Base-by-base conservation (phyloP, 1,140 invertebrate species). In the Planococcus citri region DNA sequence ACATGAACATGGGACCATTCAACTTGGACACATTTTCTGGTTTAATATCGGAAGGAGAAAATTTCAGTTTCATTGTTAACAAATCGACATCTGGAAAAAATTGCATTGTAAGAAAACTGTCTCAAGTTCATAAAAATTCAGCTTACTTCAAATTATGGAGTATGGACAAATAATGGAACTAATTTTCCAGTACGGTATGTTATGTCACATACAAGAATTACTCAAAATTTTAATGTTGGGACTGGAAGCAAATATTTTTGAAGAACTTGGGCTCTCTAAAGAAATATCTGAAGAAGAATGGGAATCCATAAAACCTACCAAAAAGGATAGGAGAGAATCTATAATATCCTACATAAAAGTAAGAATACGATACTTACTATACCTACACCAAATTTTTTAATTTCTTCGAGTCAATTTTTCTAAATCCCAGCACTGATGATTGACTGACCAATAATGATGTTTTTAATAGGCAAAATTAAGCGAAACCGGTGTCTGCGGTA, bases 281-380 rank as follows among this genome's bases (percentile, higher is more conserved):
- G 84, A 86, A 76, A 84, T 90, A 17, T 89, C 87, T 0, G 87
- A 90, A 68, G 89, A 91, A 76, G 88, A 92, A 77, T 92, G 89
- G 85, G 87, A 91, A 73, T 83, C 85, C 0, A 85, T 89, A 58
- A 82, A 86, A 73, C 85, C 86, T 1, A 84, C 83, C 0, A 89
- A 89, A 75, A 72, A 77, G 12, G 85, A 88, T 71, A 80, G 86
- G 67, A 80, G 83, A 67, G 77, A 80, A 25, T 83, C 82, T 69
- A 79, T 91, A 25, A 75, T 90, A 9, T 79, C 79, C 20, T 83
- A 83, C 73, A 79, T 88, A 51, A 82, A 83, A 77, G 86, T 87
- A 75, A 75, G 70, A 64, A 68, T 20, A n/a, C n/a, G n/a, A n/a
- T n/a, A 51, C 41, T 20, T 3, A 9, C 41, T 51, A 51, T 17